phyloP scores from a whole-genome alignment of 2,888 invertebrate species.

The Tipula helvola region DNA sequence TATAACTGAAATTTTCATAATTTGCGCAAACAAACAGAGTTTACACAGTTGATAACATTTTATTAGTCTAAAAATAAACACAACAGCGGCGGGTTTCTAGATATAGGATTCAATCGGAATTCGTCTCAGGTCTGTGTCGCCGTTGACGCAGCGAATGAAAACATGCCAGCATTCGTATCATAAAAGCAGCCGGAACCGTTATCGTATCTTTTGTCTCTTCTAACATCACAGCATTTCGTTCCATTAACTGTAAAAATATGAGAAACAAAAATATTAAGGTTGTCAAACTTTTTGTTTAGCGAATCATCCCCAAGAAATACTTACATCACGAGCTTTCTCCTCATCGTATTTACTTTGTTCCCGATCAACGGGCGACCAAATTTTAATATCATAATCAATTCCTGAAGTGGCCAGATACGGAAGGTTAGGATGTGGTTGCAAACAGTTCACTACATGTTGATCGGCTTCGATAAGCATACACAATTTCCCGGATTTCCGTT shows the following conservation, averaged over 20 bases:
- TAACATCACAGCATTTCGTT: constrained; percentile 68
- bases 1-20: neutral
- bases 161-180: constrained; percentile 64
- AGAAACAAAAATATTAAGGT: neutral
- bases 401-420: constrained; percentile 70
- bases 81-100: neutral
- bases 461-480: constrained; percentile 69
- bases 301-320: constrained; percentile 18
- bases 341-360: constrained; percentile 41
- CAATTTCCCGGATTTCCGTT: constrained; percentile 52
- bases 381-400: constrained; percentile 77
- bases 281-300: no score
- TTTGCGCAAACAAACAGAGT: neutral
- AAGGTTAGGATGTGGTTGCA: constrained; percentile 69
- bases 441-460: constrained; percentile 70
- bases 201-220: constrained; percentile 79
- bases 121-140: constrained; percentile 22
- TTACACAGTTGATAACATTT: neutral
- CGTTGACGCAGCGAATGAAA: constrained; percentile 46
- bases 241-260: constrained; percentile 45
- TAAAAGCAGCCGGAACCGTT: constrained; percentile 75
- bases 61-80: neutral
- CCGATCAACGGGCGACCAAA: constrained; percentile 61
- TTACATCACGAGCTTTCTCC: constrained; percentile 50
- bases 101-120: neutral